Conservation (phyloP, 1,140 invertebrate species). For the Batillaria attramentaria region DNA sequence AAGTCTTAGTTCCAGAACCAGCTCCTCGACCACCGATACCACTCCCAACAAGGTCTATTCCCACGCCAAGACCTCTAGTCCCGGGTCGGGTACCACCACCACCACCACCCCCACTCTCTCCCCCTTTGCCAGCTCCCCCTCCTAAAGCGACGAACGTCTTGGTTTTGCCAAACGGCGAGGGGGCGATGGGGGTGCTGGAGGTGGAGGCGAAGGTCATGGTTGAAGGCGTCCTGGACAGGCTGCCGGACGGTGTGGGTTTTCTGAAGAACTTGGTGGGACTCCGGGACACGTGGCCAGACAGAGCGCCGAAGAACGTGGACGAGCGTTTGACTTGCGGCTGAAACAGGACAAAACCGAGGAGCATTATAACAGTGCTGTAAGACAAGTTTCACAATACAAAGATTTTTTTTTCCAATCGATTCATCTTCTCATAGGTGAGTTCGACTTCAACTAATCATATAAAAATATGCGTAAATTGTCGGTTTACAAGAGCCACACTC, state of each 20-base stretch:
- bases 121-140: background rate
- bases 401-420: too few relatives aligned
- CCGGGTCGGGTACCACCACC: background rate
- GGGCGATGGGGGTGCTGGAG: background rate
- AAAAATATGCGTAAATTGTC: too few relatives aligned
- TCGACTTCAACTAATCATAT: too few relatives aligned
- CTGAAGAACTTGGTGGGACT: conserved; percentile 27
- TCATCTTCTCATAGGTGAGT: too few relatives aligned
- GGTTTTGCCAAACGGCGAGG: background rate
- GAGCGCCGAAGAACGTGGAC: background rate
- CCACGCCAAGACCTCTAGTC: background rate
- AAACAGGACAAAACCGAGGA: background rate
- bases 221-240: conserved; percentile 18
- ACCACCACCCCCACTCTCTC: background rate
- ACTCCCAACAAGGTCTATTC: background rate
- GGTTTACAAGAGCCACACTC: too few relatives aligned
- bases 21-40: too few relatives aligned
- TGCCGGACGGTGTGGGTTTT: background rate
- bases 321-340: conserved; percentile 1
- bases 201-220: background rate
- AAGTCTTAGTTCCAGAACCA: background rate
- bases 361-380: too few relatives aligned
- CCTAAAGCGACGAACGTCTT: background rate
- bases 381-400: background rate
- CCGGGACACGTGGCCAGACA: conserved; percentile 10